Conservation (phyloP, 2,888 invertebrate species). For the Chrysotoxum bicinctum region DNA sequence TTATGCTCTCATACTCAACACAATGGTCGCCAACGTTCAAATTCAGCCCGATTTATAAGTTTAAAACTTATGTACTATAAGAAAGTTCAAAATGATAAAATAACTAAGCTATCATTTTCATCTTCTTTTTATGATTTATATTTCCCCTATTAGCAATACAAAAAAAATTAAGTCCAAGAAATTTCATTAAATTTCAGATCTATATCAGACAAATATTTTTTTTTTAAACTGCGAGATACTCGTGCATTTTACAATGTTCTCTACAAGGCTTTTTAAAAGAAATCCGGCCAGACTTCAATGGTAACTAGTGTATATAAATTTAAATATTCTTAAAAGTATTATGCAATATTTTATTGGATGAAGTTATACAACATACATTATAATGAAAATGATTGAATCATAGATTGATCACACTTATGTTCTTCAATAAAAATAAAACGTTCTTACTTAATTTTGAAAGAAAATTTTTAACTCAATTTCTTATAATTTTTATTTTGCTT, state of each 20-base stretch:
- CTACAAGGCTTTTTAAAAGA: background rate
- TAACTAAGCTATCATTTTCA: no score
- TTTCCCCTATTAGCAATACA: no score
- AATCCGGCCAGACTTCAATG: background rate
- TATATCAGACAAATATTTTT: background rate
- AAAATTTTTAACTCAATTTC: no score
- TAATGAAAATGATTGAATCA: background rate
- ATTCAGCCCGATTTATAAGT: no score
- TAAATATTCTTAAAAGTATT: background rate
- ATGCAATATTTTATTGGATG: constrained; percentile 33
- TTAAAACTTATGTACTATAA: no score
- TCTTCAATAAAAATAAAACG: background rate
- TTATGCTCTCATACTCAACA: no score
- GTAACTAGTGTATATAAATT: background rate
- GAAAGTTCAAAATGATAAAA: no score
- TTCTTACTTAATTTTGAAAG: no score
- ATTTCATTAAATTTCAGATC: background rate
- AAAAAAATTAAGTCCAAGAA: background rate
- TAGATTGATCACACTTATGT: background rate
- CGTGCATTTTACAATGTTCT: background rate
- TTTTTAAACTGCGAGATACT: background rate
- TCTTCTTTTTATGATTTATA: no score
- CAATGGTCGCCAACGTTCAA: no score
- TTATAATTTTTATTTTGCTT: no score
- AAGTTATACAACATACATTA: constrained; percentile 4